Evolutionary conservation across 2,113 vertebrate genomes (phyloP).

Genomic region (Cyprinodon brontotheroides): DNA sequence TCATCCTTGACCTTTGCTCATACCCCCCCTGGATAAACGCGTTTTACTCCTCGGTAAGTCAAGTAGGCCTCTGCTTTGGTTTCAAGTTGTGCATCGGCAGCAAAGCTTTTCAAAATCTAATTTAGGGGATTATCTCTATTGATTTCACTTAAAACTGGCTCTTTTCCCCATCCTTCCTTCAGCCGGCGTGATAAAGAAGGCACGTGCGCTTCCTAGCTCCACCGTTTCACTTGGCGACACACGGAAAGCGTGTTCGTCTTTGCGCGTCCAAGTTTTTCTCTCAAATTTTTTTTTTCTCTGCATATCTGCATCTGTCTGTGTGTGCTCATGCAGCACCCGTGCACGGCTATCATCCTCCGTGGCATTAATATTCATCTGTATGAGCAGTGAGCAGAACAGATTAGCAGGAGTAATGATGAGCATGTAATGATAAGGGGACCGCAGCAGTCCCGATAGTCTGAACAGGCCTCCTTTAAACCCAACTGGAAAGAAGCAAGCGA

Average conservation of each 20-base stretch:
- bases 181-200: constrained; percentile 49
- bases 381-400: constrained; percentile 75
- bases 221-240: constrained; percentile 52
- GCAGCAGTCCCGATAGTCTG: constrained; percentile 63
- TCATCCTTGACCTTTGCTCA: constrained; percentile 71
- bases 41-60: constrained; percentile 67
- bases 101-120: constrained; percentile 78
- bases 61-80: constrained; percentile 71
- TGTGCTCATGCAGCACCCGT: constrained; percentile 48
- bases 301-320: constrained; percentile 60
- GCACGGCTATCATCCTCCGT: constrained; percentile 63
- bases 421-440: constrained; percentile 75
- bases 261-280: constrained; percentile 42
- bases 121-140: constrained; percentile 82
- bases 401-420: constrained; percentile 78
- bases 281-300: not conserved
- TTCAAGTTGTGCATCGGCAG: constrained; percentile 66
- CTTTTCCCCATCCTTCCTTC: constrained; percentile 62
- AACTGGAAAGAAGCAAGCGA: constrained; percentile 60
- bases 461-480: constrained; percentile 69
- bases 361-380: constrained; percentile 76
- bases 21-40: constrained; percentile 70
- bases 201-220: constrained; percentile 38
- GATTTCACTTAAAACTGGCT: constrained; percentile 79
- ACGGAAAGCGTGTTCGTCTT: constrained; percentile 32